Evolutionary conservation across 2,888 invertebrate species (phyloP), one percentile per base, ranked within the genome.

Genomic region (Argyra leucocephala): DNA sequence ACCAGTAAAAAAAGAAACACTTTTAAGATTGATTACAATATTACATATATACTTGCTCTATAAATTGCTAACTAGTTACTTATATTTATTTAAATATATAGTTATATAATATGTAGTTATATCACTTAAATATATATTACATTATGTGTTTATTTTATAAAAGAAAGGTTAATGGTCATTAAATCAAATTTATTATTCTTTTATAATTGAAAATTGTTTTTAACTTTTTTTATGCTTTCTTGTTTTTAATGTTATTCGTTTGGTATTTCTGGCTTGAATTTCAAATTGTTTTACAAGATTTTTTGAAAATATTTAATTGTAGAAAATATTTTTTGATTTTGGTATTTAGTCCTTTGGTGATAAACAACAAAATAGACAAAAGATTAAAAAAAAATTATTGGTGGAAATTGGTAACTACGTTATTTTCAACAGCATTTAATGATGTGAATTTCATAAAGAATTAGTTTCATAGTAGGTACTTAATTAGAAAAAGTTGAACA

Each of bases 121-220:
- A n/a, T n/a, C n/a, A n/a, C n/a, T n/a, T n/a, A n/a, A n/a, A 31
- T 26, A 26, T 26, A 9, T 10, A 6, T 31, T 31, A 31, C 31
- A 31, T 7, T 26, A 26, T 26, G 5, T 9, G 1, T 48, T 15
- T 48, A n/a, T 48, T 48, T 37, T 48, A 18, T 3, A 15, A 48
- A 48, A 48, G 15, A 48, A 48, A 48, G 48, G 48, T 48, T 18
- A 15, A 48, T 5, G 48, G 18, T 48, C 48, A 48, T 48, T 48
- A 48, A 48, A 48, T 48, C 48, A 48, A 48, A 48, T 48, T 48
- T 48, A 48, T 48, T 48, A 48, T 48, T 48, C 15, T 48, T 48
- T 48, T 48, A 48, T 48, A n/a, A 48, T 48, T 48, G 48, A 15
- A 48, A 48, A 48, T n/a, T 48, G 12, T 31, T 37, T 37, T 18